Base-by-base conservation (phyloP, 2,797 vertebrate genomes). In the Muscicapa comitata region DNA sequence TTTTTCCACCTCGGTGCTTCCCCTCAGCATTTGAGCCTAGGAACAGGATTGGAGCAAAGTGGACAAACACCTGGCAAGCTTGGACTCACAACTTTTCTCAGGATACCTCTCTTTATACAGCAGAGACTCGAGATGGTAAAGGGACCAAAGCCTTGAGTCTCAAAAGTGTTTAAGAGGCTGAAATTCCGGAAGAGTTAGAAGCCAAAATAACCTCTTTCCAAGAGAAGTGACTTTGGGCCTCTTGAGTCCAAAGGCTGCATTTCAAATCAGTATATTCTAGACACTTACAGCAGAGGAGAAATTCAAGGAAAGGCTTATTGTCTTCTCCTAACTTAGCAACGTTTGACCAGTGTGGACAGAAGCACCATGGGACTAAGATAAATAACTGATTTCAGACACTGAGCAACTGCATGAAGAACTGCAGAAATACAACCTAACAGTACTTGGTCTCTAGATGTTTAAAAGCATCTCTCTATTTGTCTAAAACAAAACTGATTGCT, bases 391-490 rank as follows among this genome's bases (percentile, higher is more conserved):
- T 90, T 79, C 81, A 90, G 59, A 77, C 37, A 87, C 31, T 17
- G 15, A 86, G 33, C 21, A 72, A 71, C 19, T 83, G 43, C 45
- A 45, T 24, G 31, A 83, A 86, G 70, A 89, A 71, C 38, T 51
- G 54, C 26, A 73, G 65, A 90, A 94, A 93, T 9, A 74, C 1
- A 95, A 59, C 21, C 37, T 19, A 71, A 61, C 6, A 47, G n/a
- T 23, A 57, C 37, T 50, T 6, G 0, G 17, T 21, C 72, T 42
- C 31, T 50, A 43, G 23, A 11, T 9, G 11, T 37, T 74, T 88
- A 47, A 96, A 93, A 77, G 68, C 75, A 54, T 75, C 17, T 75
- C 90, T 62, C 74, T 70, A 29, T 85, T 58, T 90, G 75, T 83
- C 81, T 91, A 77, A 88, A 86, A 76, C 37, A 82, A 85, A 96